phyloP scores from a whole-genome alignment of 2,797 vertebrate species.

The Rhincodon typus region DNA sequence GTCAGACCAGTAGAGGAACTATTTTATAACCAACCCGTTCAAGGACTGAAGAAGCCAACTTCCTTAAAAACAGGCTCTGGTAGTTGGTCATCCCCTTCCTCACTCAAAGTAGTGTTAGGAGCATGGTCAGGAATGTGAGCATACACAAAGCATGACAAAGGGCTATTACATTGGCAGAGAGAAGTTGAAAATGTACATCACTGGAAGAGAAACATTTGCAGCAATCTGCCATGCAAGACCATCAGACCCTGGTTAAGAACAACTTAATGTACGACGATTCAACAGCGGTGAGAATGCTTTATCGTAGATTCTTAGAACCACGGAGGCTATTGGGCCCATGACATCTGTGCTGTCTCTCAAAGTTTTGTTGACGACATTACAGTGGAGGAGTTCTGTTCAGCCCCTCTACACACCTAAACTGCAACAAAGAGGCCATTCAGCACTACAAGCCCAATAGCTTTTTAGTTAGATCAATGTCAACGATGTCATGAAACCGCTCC shows the following conservation, averaged over 20 bases:
- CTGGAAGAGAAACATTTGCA: neutral
- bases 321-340: too few species aligned
- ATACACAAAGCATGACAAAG: neutral
- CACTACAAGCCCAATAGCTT: neutral
- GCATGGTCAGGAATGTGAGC: neutral
- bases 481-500: too few species aligned
- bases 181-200: neutral
- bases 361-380: neutral
- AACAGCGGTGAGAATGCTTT: too few species aligned
- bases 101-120: neutral
- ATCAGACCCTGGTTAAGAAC: neutral
- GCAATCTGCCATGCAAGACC: neutral
- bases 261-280: neutral
- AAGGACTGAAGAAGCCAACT: neutral
- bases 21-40: neutral
- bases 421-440: neutral
- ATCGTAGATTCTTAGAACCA: too few species aligned
- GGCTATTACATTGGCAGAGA: neutral
- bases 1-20: neutral
- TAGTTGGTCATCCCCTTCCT: neutral
- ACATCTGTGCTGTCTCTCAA: neutral
- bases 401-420: neutral
- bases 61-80: neutral
- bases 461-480: too few species aligned
- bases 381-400: neutral